Conservation (phyloP, 2,797 vertebrate species). For the Alfaro cultratus region DNA sequence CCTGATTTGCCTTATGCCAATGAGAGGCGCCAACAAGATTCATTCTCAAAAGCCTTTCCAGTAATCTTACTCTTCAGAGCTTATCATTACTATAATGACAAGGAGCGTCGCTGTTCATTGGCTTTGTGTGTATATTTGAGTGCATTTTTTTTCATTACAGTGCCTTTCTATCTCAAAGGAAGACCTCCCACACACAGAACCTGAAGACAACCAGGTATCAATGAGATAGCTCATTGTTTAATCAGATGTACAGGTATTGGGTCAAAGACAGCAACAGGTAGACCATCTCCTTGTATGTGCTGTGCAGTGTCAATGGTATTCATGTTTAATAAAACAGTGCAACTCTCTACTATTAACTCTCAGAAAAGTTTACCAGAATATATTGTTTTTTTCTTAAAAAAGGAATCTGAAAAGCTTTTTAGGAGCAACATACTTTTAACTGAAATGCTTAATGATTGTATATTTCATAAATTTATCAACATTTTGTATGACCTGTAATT, state of each 20-base stretch:
- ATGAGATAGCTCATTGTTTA: slow-evolving; percentile 31
- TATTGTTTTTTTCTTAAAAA: too few relatives aligned
- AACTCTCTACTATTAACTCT: too few relatives aligned
- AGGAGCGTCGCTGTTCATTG: slow-evolving; percentile 69
- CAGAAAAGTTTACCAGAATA: too few relatives aligned
- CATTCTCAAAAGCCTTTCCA: slow-evolving; percentile 74
- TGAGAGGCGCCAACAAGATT: slow-evolving; percentile 75
- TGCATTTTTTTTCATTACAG: slow-evolving; percentile 53
- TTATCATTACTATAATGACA: slow-evolving; percentile 85
- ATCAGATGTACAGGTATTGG: slow-evolving; percentile 10
- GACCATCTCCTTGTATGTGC: not conserved
- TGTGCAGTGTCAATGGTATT: not conserved
- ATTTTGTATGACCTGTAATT: too few relatives aligned
- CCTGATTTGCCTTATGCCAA: slow-evolving; percentile 68
- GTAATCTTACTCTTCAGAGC: slow-evolving; percentile 75
- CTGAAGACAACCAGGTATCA: slow-evolving; percentile 30
- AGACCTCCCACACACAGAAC: slow-evolving; percentile 59
- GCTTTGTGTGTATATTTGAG: slow-evolving; percentile 43
- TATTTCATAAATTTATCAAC: too few relatives aligned
- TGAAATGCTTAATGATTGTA: too few relatives aligned
- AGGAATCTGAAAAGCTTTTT: too few relatives aligned
- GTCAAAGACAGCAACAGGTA: slow-evolving; percentile 28
- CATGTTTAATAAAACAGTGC: too few relatives aligned
- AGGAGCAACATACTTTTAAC: too few relatives aligned
- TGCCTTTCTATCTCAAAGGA: slow-evolving; percentile 48